phyloP scores from a whole-genome alignment of 2,797 vertebrate species.

The Sebastes nivosus region DNA sequence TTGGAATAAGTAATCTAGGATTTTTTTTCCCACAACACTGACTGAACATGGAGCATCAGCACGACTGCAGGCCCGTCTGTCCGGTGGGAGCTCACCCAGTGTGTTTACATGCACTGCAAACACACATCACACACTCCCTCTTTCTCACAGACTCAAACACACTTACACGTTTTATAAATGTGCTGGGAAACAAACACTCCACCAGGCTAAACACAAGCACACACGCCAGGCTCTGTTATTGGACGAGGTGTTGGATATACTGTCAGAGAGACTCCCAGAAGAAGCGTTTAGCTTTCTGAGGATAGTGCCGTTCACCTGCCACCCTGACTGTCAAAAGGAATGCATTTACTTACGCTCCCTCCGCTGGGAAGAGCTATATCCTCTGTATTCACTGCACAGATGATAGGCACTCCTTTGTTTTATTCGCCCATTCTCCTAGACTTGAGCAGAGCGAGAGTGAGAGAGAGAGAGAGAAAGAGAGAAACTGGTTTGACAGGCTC shows the following conservation, averaged over 20 bases:
- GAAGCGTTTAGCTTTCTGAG: constrained; percentile 43
- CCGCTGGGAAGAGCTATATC: constrained; percentile 5
- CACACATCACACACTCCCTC: constrained; percentile 16
- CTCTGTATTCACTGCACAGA: constrained; percentile 30
- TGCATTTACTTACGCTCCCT: constrained; percentile 20
- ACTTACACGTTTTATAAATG: constrained; percentile 37
- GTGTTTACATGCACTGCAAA: constrained; percentile 49
- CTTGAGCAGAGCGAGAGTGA: not conserved
- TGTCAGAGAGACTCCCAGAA: constrained; percentile 31
- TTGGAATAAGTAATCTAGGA: not conserved
- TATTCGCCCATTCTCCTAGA: not conserved
- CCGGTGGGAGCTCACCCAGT: constrained; percentile 53
- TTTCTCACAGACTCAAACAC: constrained; percentile 45
- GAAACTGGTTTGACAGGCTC: constrained; percentile 66
- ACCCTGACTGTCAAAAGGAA: constrained; percentile 37
- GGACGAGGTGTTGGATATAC: not conserved
- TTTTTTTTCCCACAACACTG: not conserved
- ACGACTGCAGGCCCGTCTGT: constrained; percentile 16
- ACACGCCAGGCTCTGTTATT: not conserved
- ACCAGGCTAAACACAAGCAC: not conserved
- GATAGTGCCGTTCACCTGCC: constrained; percentile 13
- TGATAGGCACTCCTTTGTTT: constrained; percentile 2
- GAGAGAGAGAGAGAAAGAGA: constrained; percentile 58
- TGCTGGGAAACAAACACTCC: constrained; percentile 42
- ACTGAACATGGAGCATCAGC: not conserved